Base-by-base conservation (phyloP, 2,888 invertebrate species). In the Synanthedon vespiformis region DNA sequence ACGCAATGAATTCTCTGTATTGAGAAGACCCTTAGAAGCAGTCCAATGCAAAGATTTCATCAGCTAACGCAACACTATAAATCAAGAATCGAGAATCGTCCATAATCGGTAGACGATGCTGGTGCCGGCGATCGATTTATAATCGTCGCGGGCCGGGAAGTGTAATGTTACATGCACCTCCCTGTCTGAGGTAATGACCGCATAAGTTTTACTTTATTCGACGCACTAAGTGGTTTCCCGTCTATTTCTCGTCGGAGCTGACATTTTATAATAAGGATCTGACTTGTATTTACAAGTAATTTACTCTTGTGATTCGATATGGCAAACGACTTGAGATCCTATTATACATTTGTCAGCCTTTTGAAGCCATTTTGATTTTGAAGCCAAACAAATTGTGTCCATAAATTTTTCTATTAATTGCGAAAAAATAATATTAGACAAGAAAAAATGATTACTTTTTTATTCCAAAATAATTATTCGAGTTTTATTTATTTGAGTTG, bases 81-180 rank as follows among this genome's bases (percentile, higher is more conserved):
- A 72, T 74, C 72, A 76, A 22, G 67, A 73, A 73, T 76, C 75
- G 75, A 77, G 79, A 77, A 80, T 77, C 72, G 70, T 51, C 65
- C 59, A 68, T 80, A 76, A 79, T 75, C 76, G 74, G 70, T 74
- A 68, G 66, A 65, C 63, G 70, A 64, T 65, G 61, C 61, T 63
- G 63, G 62, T 67, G 63, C 65, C 60, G 67, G 57, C 58, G 60
- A 71, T 68, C 76, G 71, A 74, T 74, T 74, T 74, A 75, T 77
- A 74, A 77, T 74, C 70, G 62, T 61, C 61, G 57, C 53, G 55
- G 58, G 59, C 58, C 61, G 67, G 58, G 61, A 69, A 66, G 65
- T 65, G 61, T 61, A 59, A 59, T 58, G 57, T 63, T 58, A 61
- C 60, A 62, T 60, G 52, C 57, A 49, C 51, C 48, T 44, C 44